Evolutionary conservation across 1,140 invertebrate genomes (phyloP).

Genomic region (silkworm (Bombyx mori)): ASM3026992v2 NC_085128.1:5815501-5816000

Average conservation of each 20-base stretch:
- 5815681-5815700: conserved; percentile 60
- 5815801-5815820: too few relatives aligned
- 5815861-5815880: too few relatives aligned
- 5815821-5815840: too few relatives aligned
- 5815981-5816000: too few relatives aligned
- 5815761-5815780: too few relatives aligned
- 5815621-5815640: conserved; percentile 62
- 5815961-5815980: too few relatives aligned
- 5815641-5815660: conserved; percentile 69
- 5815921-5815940: too few relatives aligned
- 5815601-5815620: conserved; percentile 56
- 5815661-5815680: conserved; percentile 58
- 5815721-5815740: conserved; percentile 6
- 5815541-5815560: conserved; percentile 31
- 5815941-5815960: too few relatives aligned
- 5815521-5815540: background rate
- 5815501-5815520: background rate
- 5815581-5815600: conserved; percentile 60
- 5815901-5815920: too few relatives aligned
- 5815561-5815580: conserved; percentile 74
- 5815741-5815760: too few relatives aligned
- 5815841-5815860: background rate
- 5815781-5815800: too few relatives aligned
- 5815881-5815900: too few relatives aligned
- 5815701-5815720: conserved; percentile 37